A percentile compares a stretch with the other conserved stretches of the same genome.
phyloP scores from a whole-genome alignment of 2,113 vertebrate genomes.

The Pseudorhombus dupliciocellatus region DNA sequence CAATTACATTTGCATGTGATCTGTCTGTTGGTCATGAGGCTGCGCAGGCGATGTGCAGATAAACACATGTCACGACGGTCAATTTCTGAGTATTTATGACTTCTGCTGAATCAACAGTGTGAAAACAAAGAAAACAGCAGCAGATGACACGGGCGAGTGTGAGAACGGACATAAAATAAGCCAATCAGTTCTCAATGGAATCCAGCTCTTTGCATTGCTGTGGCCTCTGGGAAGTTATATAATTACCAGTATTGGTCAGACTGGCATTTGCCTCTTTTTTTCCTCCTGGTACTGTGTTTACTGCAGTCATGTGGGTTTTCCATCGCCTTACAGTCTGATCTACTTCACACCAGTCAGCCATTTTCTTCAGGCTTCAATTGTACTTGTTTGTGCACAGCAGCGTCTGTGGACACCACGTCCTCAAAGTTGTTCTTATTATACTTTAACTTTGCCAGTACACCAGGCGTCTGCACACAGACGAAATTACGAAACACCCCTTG shows the following conservation, averaged over 20 bases:
- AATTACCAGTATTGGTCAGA: conserved; percentile 59
- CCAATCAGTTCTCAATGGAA: conserved; percentile 39
- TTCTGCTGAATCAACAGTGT: conserved; percentile 33
- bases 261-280: conserved; percentile 17
- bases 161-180: conserved; percentile 43
- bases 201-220: conserved; percentile 46
- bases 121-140: conserved; percentile 45
- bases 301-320: conserved; percentile 26
- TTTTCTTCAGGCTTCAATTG: conserved; percentile 4
- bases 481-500: not conserved
- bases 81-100: conserved; percentile 19
- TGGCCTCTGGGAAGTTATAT: conserved; percentile 57
- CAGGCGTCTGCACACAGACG: not conserved
- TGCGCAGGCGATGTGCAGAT: conserved; percentile 1
- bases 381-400: not conserved
- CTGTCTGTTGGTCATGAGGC: conserved; percentile 39
- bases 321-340: not conserved
- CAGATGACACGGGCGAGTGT: conserved; percentile 47
- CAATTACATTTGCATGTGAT: conserved; percentile 26
- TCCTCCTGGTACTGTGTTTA: conserved; percentile 27
- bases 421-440: not conserved
- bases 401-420: not conserved
- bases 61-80: not conserved
- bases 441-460: not conserved
- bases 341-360: conserved; percentile 14